A percentile compares a stretch with the other conserved stretches of the same genome.
phyloP scores from a whole-genome alignment of 2,797 vertebrate genomes.

The Heterohyrax brucei region DNA sequence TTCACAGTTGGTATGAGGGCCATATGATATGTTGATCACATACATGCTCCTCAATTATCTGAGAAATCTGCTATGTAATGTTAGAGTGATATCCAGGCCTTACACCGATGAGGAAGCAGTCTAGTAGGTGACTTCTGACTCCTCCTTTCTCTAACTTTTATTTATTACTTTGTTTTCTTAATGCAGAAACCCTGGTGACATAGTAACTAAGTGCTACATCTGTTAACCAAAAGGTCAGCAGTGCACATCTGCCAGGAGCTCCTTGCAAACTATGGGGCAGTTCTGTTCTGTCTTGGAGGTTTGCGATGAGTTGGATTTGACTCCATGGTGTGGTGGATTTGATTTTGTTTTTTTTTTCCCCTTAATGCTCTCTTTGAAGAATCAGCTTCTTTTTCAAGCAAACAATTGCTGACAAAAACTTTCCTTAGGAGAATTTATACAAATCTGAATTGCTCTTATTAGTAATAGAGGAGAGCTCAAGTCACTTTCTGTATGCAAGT shows the following conservation, averaged over 20 bases:
- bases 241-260: too few species aligned
- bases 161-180: constrained; percentile 54
- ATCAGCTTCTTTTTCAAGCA: constrained; percentile 24
- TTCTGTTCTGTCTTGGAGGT: too few species aligned
- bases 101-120: neutral
- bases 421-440: constrained; percentile 30
- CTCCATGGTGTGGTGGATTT: too few species aligned
- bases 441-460: constrained; percentile 42
- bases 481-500: constrained; percentile 32
- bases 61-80: constrained; percentile 17
- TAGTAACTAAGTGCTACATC: too few species aligned
- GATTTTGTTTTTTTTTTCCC: constrained; percentile 61
- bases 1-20: neutral
- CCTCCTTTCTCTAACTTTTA: constrained; percentile 44
- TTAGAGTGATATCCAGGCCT: constrained; percentile 36
- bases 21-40: constrained; percentile 28
- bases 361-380: constrained; percentile 62
- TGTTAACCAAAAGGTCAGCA: too few species aligned
- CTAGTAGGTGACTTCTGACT: constrained; percentile 1
- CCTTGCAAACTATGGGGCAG: too few species aligned
- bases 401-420: constrained; percentile 31
- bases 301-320: too few species aligned
- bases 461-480: neutral
- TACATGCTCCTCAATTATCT: constrained; percentile 38
- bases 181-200: neutral